A percentile compares a stretch with the other conserved stretches of the same genome.
phyloP scores from a whole-genome alignment of 2,888 invertebrate species.

The Operophtera brumata region DNA sequence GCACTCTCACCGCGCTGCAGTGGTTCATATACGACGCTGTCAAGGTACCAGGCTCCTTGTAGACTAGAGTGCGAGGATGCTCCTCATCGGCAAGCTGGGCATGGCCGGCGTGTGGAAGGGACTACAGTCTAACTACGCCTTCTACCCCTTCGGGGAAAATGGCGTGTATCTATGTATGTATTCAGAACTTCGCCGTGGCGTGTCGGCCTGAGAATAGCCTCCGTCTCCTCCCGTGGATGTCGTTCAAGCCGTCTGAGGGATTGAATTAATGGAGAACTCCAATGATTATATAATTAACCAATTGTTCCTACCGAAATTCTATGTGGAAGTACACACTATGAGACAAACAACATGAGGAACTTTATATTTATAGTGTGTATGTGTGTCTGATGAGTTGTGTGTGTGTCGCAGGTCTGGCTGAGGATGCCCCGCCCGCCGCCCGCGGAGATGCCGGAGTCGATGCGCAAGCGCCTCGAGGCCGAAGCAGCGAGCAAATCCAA shows the following conservation, averaged over 20 bases:
- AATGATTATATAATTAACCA: conserved; percentile 62
- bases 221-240: too few species aligned
- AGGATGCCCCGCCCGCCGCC: conserved; percentile 97
- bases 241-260: too few species aligned
- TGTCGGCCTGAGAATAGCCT: too few species aligned
- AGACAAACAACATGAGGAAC: conserved; percentile 27
- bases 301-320: conserved; percentile 70
- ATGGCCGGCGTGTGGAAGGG: conserved; percentile 91
- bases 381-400: neutral
- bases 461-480: conserved; percentile 85
- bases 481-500: conserved; percentile 61
- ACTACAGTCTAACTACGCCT: too few species aligned
- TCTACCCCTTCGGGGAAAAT: too few species aligned
- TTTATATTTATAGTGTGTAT: neutral
- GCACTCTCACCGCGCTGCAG: conserved; percentile 96
- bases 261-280: too few species aligned
- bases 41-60: conserved; percentile 88
- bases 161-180: too few species aligned
- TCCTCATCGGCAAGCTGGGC: conserved; percentile 72
- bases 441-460: conserved; percentile 96
- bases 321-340: conserved; percentile 57
- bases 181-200: too few species aligned
- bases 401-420: conserved; percentile 78
- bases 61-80: too few species aligned
- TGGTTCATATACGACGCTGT: conserved; percentile 99